These are phyloP conservation scores for Alouatta palliata DNA, from an alignment of 2,113 vertebrate genomes.

Conservation along the genomic window DNA sequence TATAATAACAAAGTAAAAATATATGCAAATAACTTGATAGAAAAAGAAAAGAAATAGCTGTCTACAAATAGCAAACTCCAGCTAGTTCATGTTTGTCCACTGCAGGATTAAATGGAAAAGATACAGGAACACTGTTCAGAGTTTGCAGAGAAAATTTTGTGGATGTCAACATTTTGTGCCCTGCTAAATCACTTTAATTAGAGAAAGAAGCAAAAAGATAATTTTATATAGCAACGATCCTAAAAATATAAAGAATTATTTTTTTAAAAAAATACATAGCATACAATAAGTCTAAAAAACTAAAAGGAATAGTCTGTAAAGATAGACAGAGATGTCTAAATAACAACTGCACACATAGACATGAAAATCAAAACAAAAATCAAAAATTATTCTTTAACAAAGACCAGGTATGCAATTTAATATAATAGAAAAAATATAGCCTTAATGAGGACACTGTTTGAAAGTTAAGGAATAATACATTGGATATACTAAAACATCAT, in stretches of 20 bases:
- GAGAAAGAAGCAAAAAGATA: background rate
- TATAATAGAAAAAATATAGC: background rate
- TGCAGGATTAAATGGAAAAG: background rate
- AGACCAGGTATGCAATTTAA: background rate
- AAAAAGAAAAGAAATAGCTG: background rate
- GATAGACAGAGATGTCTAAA: background rate
- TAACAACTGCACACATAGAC: background rate
- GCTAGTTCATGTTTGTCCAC: background rate
- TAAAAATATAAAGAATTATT: background rate
- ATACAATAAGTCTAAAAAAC: background rate
- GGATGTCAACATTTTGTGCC: background rate
- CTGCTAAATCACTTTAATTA: background rate
- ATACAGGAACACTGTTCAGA: background rate
- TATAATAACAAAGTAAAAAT: background rate
- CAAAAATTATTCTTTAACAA: background rate
- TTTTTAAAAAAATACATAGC: background rate
- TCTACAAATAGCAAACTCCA: background rate
- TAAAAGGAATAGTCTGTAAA: background rate
- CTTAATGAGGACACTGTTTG: background rate
- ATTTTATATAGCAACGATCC: background rate
- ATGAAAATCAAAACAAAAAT: background rate
- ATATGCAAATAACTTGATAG: background rate
- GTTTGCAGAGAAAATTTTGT: background rate
- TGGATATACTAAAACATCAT: background rate
- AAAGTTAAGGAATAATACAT: background rate